Percentiles rank a stretch among this genome's conserved stretches.
Evolutionary conservation across 2,888 invertebrate species (phyloP).

Genomic region (Philaethria dido): DNA sequence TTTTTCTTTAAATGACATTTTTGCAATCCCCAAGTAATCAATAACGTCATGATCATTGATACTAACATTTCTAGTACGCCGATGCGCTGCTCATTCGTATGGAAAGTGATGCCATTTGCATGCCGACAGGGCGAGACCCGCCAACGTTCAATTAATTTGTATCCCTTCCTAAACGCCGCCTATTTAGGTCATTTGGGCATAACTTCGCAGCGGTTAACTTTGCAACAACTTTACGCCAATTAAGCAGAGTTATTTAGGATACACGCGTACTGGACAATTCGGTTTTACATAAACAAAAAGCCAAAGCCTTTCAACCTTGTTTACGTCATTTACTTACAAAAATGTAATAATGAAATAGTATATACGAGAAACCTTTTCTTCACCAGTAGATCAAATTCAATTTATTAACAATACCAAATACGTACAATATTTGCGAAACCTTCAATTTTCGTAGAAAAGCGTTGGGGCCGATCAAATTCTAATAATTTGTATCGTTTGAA

Average conservation of each 20-base stretch:
- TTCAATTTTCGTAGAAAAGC: constrained; percentile 21
- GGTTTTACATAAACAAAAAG: constrained; percentile 5
- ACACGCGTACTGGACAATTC: background rate
- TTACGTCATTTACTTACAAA: background rate
- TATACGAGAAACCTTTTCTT: background rate
- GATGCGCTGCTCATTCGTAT: constrained; percentile 22
- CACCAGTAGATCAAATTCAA: constrained; percentile 19
- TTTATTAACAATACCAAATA: constrained; percentile 13
- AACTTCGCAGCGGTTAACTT: constrained; percentile 31
- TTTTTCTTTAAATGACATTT: background rate
- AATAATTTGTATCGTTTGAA: constrained; percentile 25
- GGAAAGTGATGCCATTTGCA: constrained; percentile 29
- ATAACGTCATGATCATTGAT: constrained; percentile 7
- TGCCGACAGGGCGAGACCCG: constrained; percentile 23
- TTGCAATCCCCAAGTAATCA: background rate
- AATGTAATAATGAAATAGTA: background rate
- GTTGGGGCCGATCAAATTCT: constrained; percentile 13
- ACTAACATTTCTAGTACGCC: constrained; percentile 17
- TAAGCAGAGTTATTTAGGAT: constrained; percentile 15
- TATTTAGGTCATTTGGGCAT: constrained; percentile 33
- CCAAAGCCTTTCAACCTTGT: background rate
- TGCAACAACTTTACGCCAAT: constrained; percentile 29
- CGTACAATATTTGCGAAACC: background rate
- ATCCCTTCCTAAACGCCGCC: constrained; percentile 29
- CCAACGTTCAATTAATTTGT: constrained; percentile 34